Evolutionary conservation across 2,888 invertebrate species (phyloP), one percentile per base, ranked within the genome.

Genomic region (Mythimna pallens): DNA sequence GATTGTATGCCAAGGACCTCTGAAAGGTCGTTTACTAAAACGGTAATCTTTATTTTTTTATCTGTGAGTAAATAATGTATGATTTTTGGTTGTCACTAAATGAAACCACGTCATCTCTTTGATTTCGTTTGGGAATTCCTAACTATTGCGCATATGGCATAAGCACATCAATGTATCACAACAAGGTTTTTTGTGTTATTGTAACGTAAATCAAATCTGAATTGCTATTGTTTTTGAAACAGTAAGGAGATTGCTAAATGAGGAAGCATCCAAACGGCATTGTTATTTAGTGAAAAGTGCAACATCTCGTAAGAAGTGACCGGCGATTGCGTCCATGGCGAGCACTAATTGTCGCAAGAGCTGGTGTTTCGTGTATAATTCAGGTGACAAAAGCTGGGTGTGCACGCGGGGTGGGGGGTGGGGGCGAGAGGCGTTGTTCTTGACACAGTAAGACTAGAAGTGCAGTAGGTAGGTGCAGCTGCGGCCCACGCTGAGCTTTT

Each of bases 371-470:
- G 78, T 84, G 87, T 85, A 87, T 87, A 87, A 89, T 90, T 89
- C 87, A 89, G 90, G 87, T 90, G 91, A 91, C 91, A 90, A 92
- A 91, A 88, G 88, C 78, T 85, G 80, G 61, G 80, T 83, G 78
- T 84, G 83, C 78, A 86, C 83, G 91, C 88, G 91, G 89, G 92
- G 91, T 89, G 91, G 92, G 94, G 94, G 90, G 91, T 89, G 91
- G 92, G 94, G 94, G 90, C 93, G 93, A 93, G 93, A 95, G 94
- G 92, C 93, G 96, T 96, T 94, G 96, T 96, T 93, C 96, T 96
- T 96, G 96, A 96, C 96, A 96, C 95, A 96, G 96, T 96, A 96
- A 96, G 94, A 94, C 95, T 95, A 95, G 95, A 95, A 95, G 95
- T 95, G 95, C 96, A 96, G 95, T 96, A 95, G 95, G 96, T 95